Conservation (phyloP, 2,113 vertebrate species). For the Gymnogyps californianus region DNA sequence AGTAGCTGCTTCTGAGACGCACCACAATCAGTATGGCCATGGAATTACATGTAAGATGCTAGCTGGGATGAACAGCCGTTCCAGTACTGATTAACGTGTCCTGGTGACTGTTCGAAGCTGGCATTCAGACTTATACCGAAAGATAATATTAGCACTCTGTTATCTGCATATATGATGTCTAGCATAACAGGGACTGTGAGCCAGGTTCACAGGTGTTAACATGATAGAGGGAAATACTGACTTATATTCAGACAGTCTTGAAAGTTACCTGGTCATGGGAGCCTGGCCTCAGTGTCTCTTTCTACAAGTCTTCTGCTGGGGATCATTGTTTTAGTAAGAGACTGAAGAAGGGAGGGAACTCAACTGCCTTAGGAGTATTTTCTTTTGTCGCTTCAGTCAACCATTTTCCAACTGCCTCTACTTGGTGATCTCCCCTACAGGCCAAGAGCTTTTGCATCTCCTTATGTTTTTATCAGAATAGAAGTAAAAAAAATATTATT, state of each 20-base stretch:
- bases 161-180: not conserved
- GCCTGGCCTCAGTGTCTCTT: not conserved
- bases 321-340: not conserved
- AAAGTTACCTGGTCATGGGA: not conserved
- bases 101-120: not conserved
- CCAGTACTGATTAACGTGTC: not conserved
- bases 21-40: not conserved
- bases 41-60: not conserved
- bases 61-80: not conserved
- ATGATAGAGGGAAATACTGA: not conserved
- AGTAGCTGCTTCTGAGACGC: not conserved
- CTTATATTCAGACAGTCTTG: not conserved
- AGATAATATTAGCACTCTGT: not conserved
- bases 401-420: not conserved
- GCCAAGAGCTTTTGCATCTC: not conserved
- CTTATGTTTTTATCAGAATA: not conserved
- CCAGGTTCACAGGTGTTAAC: not conserved
- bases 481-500: not conserved
- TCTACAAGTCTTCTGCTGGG: not conserved
- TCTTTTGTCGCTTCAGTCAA: not conserved
- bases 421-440: not conserved
- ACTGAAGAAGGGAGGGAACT: not conserved
- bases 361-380: not conserved
- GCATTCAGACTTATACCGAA: not conserved
- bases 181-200: not conserved